phyloP scores from a whole-genome alignment of 2,113 vertebrate genomes.

The Gallinago undulata region DNA sequence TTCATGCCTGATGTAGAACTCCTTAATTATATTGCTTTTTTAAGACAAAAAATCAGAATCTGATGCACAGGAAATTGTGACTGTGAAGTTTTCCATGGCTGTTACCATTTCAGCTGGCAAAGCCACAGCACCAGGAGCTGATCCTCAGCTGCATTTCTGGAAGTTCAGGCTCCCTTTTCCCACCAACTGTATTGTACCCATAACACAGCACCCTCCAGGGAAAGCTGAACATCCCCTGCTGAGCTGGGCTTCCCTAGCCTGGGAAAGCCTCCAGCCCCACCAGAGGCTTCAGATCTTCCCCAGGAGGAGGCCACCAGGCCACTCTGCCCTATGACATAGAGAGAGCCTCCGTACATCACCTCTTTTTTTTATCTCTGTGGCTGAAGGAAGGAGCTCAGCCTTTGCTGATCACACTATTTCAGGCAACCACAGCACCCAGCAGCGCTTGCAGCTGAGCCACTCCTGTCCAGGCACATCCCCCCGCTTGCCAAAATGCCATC shows the following conservation, averaged over 20 bases:
- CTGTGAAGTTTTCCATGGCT: not conserved
- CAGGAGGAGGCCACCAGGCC: not conserved
- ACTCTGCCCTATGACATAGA: not conserved
- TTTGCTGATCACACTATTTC: not conserved
- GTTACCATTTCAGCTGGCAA: not conserved
- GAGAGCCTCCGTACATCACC: not conserved
- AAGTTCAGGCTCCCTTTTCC: not conserved
- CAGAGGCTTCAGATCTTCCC: not conserved
- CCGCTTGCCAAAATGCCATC: not conserved
- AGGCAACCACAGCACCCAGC: not conserved
- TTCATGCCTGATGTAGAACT: not conserved
- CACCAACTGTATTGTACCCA: not conserved
- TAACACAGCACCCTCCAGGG: not conserved
- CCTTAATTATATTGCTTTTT: not conserved
- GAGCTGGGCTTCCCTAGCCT: not conserved
- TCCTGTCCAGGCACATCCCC: not conserved
- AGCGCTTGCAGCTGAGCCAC: not conserved
- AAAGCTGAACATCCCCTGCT: not conserved
- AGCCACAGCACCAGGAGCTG: not conserved
- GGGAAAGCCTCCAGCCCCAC: not conserved
- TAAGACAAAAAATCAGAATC: not conserved
- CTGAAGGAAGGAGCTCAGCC: conserved; percentile 2
- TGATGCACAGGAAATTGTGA: not conserved
- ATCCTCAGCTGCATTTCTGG: not conserved
- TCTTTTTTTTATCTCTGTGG: not conserved